Evolutionary conservation across 2,113 vertebrate genomes (phyloP).

Genomic region (Butorides virescens): DNA sequence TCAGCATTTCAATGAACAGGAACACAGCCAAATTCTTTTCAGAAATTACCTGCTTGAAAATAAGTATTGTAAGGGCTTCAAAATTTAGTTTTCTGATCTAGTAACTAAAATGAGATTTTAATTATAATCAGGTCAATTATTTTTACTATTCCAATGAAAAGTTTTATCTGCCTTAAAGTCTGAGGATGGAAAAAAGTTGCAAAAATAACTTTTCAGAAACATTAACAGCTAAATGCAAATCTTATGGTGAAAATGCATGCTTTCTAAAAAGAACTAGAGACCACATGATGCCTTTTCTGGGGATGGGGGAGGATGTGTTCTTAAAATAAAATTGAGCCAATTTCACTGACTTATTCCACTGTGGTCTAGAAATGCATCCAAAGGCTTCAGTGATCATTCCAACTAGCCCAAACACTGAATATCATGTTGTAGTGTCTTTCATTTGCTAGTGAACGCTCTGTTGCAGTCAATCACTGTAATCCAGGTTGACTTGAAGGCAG

Average conservation of each 20-base stretch:
- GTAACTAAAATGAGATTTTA: neutral
- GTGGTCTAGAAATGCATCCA: neutral
- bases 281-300: neutral
- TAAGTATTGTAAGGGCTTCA: neutral
- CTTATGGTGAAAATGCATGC: neutral
- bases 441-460: neutral
- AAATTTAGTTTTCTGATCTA: neutral
- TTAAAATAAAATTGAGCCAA: neutral
- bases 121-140: neutral
- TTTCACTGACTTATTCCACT: neutral
- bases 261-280: neutral
- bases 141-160: neutral
- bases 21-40: constrained; percentile 39
- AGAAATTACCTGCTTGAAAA: constrained; percentile 29
- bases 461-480: neutral
- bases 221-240: neutral
- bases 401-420: neutral
- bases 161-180: neutral
- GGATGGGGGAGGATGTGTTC: neutral
- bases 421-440: neutral
- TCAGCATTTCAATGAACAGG: constrained; percentile 36
- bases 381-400: neutral
- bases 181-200: neutral
- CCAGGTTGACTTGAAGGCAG: neutral
- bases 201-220: neutral